Evolutionary conservation across 2,797 vertebrate genomes (phyloP).

Genomic region (Zenarchopterus dispar): DNA sequence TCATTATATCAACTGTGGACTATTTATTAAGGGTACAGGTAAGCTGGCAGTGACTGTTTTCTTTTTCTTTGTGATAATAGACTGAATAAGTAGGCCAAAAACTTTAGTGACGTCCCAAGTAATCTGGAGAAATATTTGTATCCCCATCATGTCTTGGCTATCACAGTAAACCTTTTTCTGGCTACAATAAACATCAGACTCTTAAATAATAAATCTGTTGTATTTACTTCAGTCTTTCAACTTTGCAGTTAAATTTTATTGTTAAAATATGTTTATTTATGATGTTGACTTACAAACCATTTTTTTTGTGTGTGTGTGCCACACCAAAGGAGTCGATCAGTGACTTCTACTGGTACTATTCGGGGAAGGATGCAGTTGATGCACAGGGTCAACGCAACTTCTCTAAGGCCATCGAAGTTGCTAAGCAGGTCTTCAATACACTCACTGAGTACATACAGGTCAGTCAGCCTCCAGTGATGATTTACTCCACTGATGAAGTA

Average conservation of each 20-base stretch:
- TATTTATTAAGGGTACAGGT: conserved; percentile 96
- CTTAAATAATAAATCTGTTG: too few species aligned
- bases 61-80: background rate
- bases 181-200: background rate
- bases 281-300: background rate
- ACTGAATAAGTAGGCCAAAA: background rate
- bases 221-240: too few species aligned
- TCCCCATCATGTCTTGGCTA: too few species aligned
- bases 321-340: conserved; percentile 91
- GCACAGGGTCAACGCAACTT: conserved; percentile 91
- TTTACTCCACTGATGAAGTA: too few species aligned
- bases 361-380: conserved; percentile 93
- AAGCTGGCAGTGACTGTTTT: conserved; percentile 4
- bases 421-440: conserved; percentile 97
- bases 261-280: background rate
- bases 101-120: background rate
- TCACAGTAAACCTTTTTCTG: background rate
- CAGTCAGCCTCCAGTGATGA: conserved; percentile 27
- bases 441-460: conserved; percentile 98
- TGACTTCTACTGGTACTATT: conserved; percentile 98
- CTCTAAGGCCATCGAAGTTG: conserved; percentile 94
- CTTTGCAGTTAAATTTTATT: too few species aligned
- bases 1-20: conserved; percentile 96
- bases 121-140: background rate
- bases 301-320: conserved; percentile 16